phyloP scores from a whole-genome alignment of 2,888 invertebrate species.

The Sphaerophoria taeniata region DNA sequence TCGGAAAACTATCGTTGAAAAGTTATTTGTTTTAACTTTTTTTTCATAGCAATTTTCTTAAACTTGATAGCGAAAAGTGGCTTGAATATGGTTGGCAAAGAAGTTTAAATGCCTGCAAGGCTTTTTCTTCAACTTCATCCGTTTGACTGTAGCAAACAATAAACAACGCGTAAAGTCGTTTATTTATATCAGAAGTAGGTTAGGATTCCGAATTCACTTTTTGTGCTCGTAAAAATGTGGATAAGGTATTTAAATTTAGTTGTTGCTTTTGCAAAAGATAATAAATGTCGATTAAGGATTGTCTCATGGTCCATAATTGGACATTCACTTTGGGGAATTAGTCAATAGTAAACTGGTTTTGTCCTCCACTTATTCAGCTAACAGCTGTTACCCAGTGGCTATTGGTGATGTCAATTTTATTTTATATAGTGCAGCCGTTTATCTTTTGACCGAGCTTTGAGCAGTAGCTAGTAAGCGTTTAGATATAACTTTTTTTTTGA shows the following conservation, averaged over 20 bases:
- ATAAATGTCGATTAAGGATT: slow-evolving; percentile 64
- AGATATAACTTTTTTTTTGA: slow-evolving; percentile 15
- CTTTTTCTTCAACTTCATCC: slow-evolving; percentile 14
- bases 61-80: slow-evolving; percentile 73
- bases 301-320: slow-evolving; percentile 56
- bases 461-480: neutral
- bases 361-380: slow-evolving; percentile 32
- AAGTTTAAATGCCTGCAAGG: slow-evolving; percentile 55
- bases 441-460: slow-evolving; percentile 20
- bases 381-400: slow-evolving; percentile 18
- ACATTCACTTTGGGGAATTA: slow-evolving; percentile 67
- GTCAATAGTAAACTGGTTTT: slow-evolving; percentile 52
- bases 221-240: neutral
- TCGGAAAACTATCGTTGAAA: slow-evolving; percentile 12
- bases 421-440: neutral
- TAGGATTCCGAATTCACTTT: slow-evolving; percentile 18
- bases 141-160: slow-evolving; percentile 33
- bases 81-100: slow-evolving; percentile 73
- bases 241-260: slow-evolving; percentile 10
- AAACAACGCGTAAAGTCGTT: slow-evolving; percentile 47
- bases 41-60: slow-evolving; percentile 38
- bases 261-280: neutral
- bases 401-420: slow-evolving; percentile 13
- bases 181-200: slow-evolving; percentile 32
- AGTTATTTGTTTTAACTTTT: slow-evolving; percentile 41